Evolutionary conservation across 2,797 vertebrate genomes (phyloP), one percentile per base, ranked within the genome.

Genomic region (Nannoperca obscura): DNA sequence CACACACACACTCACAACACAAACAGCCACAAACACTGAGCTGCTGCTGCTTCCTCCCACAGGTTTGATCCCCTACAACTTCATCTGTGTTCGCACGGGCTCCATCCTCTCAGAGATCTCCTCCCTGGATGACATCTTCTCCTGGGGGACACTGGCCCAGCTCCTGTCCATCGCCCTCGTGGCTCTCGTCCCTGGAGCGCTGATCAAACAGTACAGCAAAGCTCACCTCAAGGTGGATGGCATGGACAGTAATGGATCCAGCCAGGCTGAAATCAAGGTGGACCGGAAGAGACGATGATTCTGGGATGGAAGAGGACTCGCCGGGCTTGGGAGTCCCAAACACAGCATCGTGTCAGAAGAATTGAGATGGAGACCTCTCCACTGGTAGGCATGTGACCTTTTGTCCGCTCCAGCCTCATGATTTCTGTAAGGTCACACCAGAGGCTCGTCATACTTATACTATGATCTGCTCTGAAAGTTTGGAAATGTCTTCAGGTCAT

Each of bases 41-140:
- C 19, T 13, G n/a, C 12, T 14, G 17, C 44, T 15, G 0, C 3
- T 75, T 19, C 71, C 34, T 64, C 44, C 46, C 44, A 52, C 91
- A 99, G 98, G 98, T 86, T 94, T 99, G 88, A 96, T 97, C 66
- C 98, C 98, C 0, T 99, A 99, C 82, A 99, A 99, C 89, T 99
- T 99, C 93, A 97, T 99, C 94, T 99, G 98, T 5, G 98, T 99
- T 32, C 96, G 96, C 61, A 99, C 97, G 1, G 98, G 98, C 68
- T 95, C 96, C 92, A 97, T 99, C 81, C 95, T 99, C 52, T 98
- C 98, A 0, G 93, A 98, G 63, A 94, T 99, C 87, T 95, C 94
- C 59, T 98, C 97, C 4, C 86, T 99, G 91, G 97, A 99, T 65
- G 95, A 97, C 70, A 96, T 99, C 80, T 99, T 99, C 95, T 97